A percentile compares a stretch with the other conserved stretches of the same genome.
These are phyloP conservation scores for Hydrotaea cyrtoneurina DNA, from an alignment of 2,888 invertebrate species.

Conservation along the genomic window DNA sequence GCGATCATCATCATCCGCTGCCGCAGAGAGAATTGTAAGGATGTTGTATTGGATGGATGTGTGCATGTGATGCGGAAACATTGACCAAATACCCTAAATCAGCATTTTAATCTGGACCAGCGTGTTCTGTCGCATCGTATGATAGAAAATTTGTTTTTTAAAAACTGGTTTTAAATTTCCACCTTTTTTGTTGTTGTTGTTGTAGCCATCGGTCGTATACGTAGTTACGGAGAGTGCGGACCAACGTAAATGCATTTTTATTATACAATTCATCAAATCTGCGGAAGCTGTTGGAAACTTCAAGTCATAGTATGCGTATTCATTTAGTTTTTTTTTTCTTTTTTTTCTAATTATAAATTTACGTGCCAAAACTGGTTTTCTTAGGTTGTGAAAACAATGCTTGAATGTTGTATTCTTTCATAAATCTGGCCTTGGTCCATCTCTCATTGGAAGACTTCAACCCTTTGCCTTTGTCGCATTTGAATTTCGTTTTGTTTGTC, in stretches of 20 bases:
- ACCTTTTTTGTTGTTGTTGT: constrained; percentile 55
- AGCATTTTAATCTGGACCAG: constrained; percentile 63
- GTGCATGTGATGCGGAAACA: constrained; percentile 31
- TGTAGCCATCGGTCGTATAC: not conserved
- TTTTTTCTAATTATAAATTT: constrained; percentile 61
- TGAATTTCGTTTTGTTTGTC: constrained; percentile 2
- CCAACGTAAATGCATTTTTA: constrained; percentile 25
- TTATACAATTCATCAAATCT: constrained; percentile 15
- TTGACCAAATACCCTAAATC: constrained; percentile 64
- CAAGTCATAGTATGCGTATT: constrained; percentile 5
- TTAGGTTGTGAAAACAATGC: constrained; percentile 31
- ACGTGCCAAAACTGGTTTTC: constrained; percentile 64
- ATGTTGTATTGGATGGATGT: not conserved
- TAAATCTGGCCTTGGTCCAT: constrained; percentile 66
- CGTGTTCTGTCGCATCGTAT: not conserved
- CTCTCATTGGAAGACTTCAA: constrained; percentile 25
- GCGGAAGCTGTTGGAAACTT: constrained; percentile 57
- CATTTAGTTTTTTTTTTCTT: constrained; percentile 14
- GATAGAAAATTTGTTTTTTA: constrained; percentile 3
- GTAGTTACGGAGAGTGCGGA: constrained; percentile 3
- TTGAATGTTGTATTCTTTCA: constrained; percentile 48
- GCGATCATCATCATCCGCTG: not conserved
- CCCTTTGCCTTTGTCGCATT: constrained; percentile 34
- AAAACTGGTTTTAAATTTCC: constrained; percentile 68
- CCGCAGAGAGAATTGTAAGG: not conserved